Conservation (phyloP, 2,113 vertebrate genomes). For the Rhadina sibilatrix region DNA sequence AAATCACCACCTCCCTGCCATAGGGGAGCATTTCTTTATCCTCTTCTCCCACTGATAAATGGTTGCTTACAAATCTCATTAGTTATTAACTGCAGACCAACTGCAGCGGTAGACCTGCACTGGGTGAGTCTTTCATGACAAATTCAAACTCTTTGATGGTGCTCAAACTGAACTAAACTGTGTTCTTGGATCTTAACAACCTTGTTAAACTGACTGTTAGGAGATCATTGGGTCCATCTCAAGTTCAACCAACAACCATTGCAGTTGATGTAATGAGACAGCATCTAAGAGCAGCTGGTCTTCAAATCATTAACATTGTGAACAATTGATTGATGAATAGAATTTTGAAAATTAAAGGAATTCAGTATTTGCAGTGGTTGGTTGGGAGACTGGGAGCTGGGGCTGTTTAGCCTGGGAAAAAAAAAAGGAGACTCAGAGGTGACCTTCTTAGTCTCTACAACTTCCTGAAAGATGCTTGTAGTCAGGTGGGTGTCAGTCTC, state of each 20-base stretch:
- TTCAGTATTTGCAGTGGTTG: rapidly evolving
- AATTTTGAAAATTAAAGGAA: not conserved
- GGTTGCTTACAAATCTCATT: not conserved
- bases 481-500: not conserved
- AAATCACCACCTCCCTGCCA: not conserved
- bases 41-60: not conserved
- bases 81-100: not conserved
- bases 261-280: not conserved
- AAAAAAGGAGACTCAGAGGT: not conserved
- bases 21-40: not conserved
- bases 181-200: not conserved
- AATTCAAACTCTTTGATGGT: not conserved
- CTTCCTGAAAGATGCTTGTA: not conserved
- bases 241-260: not conserved
- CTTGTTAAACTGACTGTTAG: not conserved
- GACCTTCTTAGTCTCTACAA: not conserved
- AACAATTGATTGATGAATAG: not conserved
- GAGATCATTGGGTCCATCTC: not conserved
- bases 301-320: not conserved
- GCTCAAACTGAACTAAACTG: not conserved
- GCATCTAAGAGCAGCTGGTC: not conserved
- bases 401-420: not conserved
- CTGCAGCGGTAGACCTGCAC: not conserved
- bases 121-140: not conserved
- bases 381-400: not conserved